These are phyloP conservation scores for Spea bombifrons DNA, from an alignment of 2,113 vertebrate species.

Conservation along the genomic window DNA sequence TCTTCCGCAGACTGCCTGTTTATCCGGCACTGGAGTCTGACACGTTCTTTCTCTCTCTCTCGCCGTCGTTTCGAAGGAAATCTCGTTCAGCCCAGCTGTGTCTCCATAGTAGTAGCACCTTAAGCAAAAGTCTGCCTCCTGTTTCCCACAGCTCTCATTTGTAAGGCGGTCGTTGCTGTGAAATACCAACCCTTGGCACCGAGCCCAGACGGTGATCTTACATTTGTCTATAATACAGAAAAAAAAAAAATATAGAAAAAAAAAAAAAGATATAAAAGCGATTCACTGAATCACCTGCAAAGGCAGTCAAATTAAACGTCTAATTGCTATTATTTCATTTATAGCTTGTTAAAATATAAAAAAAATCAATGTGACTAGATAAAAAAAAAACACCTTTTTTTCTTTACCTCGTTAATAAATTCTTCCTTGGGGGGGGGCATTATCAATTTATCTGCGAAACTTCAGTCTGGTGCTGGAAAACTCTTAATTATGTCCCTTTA, in stretches of 20 bases:
- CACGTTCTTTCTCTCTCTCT: constrained; percentile 69
- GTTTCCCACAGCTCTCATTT: constrained; percentile 81
- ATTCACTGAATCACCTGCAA: constrained; percentile 74
- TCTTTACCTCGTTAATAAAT: constrained; percentile 67
- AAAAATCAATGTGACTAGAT: constrained; percentile 3
- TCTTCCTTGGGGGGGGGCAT: constrained; percentile 31
- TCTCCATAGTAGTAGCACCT: constrained; percentile 93
- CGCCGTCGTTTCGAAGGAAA: constrained; percentile 74
- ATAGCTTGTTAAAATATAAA: constrained; percentile 6
- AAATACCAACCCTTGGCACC: constrained; percentile 86
- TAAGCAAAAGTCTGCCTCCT: constrained; percentile 76
- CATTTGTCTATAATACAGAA: constrained; percentile 87
- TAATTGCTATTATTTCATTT: constrained; percentile 48
- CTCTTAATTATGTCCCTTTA: constrained; percentile 63
- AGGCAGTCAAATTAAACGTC: constrained; percentile 77
- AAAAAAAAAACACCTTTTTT: constrained; percentile 55
- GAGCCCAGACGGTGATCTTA: constrained; percentile 87
- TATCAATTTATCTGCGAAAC: constrained; percentile 63
- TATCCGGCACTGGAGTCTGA: constrained; percentile 75
- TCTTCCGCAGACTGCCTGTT: constrained; percentile 83
- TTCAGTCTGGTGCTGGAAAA: constrained; percentile 52
- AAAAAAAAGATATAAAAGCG: constrained; percentile 56
- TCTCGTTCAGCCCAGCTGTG: constrained; percentile 89
- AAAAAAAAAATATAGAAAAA: constrained; percentile 55
- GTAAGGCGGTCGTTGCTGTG: constrained; percentile 80